Base-by-base conservation (phyloP, 2,113 vertebrate genomes). In the Hystrix brachyura region DNA sequence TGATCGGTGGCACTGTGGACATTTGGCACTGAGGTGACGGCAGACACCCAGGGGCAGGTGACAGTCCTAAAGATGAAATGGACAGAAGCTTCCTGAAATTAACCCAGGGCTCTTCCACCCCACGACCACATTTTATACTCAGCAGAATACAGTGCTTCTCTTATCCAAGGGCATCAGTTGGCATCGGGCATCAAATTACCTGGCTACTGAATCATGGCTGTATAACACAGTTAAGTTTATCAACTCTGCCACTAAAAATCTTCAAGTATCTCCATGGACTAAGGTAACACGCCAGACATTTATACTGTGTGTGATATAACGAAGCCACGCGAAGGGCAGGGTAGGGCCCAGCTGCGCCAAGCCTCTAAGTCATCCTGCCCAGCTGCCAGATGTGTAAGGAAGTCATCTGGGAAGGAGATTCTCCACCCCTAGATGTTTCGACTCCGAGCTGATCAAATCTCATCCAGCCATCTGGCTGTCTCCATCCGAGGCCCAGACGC, bases 31-130 rank as follows among this genome's bases (percentile, higher is more conserved):
- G 38, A 93, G 69, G 84, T 93, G 59, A 93, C 60, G 91, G 95
- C 83, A 96, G 84, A 79, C 3, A 86, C 64, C 65, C 88, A 94
- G 38, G 95, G 81, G 17, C 60, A 88, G 51, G 76, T n/a, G 51
- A 94, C 57, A 62, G 21, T 48, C 74, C 87, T 67, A 92, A 90
- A 86, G 72, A 76, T 90, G 46, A 94, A 97, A 87, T 13, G 69
- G 87, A 91, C 38, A 92, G 48, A 94, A n/a, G 53, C 46, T 92
- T 82, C 62, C 86, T 62, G 84, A 96, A 91, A 93, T 90, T 91
- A 92, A 95, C 74, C 65, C 65, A 88, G 67, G 17, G n/a, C n/a
- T 90, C 76, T 90, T 84, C 32, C 60, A 51, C 32, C 43, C 48
- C 67, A 93, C 4, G 51, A 23, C 23, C 79, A 91, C 62, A 91